Percentiles rank a stretch among this genome's conserved stretches.
phyloP scores from a whole-genome alignment of 1,140 invertebrate genomes.

The Hermetia illucens region DNA sequence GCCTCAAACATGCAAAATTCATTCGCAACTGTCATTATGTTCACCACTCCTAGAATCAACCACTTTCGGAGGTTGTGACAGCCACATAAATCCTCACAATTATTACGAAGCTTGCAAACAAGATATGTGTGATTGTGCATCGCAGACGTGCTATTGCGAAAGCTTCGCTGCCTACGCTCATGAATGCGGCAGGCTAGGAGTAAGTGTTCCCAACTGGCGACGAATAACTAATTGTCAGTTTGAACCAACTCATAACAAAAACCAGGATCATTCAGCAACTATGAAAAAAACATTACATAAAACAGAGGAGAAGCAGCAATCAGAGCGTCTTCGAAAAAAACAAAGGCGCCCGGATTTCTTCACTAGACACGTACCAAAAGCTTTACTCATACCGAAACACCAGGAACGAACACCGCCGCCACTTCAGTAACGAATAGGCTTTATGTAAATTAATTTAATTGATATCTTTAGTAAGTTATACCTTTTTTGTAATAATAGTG shows the following conservation, averaged over 20 bases:
- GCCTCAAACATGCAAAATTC: slow-evolving; percentile 29
- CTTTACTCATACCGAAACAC: slow-evolving; percentile 18
- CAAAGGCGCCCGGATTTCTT: slow-evolving; percentile 18
- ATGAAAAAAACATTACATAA: neutral
- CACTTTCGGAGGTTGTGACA: slow-evolving; percentile 54
- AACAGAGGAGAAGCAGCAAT: neutral
- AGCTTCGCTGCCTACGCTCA: slow-evolving; percentile 76
- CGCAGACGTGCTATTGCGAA: slow-evolving; percentile 73
- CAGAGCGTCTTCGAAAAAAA: neutral
- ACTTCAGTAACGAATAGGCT: slow-evolving; percentile 14
- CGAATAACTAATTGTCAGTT: slow-evolving; percentile 41
- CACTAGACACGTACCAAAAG: slow-evolving; percentile 24
- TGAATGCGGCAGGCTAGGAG: slow-evolving; percentile 64
- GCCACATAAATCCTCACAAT: slow-evolving; percentile 56
- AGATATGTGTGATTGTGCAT: slow-evolving; percentile 82
- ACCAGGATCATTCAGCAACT: too few relatives aligned
- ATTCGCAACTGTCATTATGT: slow-evolving; percentile 16
- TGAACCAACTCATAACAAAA: neutral
- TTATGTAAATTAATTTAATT: slow-evolving; percentile 4
- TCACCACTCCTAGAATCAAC: slow-evolving; percentile 29
- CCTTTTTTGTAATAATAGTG: slow-evolving; percentile 1
- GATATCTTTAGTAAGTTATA: neutral
- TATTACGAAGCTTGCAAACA: slow-evolving; percentile 75
- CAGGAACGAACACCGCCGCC: slow-evolving; percentile 28
- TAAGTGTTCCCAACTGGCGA: slow-evolving; percentile 50